Base-by-base conservation (phyloP, 2,797 vertebrate genomes). In the Microctenopoma stevenorrisi region DNA sequence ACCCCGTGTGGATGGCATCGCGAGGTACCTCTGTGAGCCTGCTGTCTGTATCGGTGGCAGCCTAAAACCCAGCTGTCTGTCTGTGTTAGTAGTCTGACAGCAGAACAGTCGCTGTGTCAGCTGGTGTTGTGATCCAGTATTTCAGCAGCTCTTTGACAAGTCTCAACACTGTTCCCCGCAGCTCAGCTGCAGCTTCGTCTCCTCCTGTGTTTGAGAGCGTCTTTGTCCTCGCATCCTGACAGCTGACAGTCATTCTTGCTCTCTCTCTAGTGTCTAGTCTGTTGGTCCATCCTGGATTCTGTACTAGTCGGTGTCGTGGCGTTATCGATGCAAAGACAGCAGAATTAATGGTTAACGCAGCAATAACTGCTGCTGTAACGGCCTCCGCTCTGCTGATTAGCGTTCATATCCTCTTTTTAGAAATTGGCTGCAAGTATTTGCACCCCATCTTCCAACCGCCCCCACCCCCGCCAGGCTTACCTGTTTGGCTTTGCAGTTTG, bases 51-150 rank as follows among this genome's bases (percentile, higher is more conserved):
- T 77, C 74, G 30, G 42, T 77, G 73, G 52, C 83, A 68, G 68
- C 62, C 55, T 37, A 63, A 68, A 66, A 50, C 59, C 59, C 70
- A 58, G 69, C 81, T 82, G 76, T 73, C 76, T 61, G 51, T 76
- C 14, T 49, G 61, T 22, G 54, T 83, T 74, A 49, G 42, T 9
- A n/a, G 51, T 69, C 37, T 81, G 84, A 84, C 81, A 78, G 72
- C 52, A 67, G 61, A 82, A 76, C 58, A 64, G 65, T 54, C 56
- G 74, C 62, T 49, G 81, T 67, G 71, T 78, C 73, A 43, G 55
- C 76, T 2, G 1, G 18, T 67, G 72, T 65, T 72, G 38, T 70
- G 72, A 81, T 76, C 64, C 59, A 48, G 40, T 74, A 74, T 64
- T 77, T 69, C 44, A 42, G 13, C 4, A 26, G 43, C 37, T 72